phyloP scores from a whole-genome alignment of 2,888 invertebrate species.

The Petrolisthes manimaculis region DNA sequence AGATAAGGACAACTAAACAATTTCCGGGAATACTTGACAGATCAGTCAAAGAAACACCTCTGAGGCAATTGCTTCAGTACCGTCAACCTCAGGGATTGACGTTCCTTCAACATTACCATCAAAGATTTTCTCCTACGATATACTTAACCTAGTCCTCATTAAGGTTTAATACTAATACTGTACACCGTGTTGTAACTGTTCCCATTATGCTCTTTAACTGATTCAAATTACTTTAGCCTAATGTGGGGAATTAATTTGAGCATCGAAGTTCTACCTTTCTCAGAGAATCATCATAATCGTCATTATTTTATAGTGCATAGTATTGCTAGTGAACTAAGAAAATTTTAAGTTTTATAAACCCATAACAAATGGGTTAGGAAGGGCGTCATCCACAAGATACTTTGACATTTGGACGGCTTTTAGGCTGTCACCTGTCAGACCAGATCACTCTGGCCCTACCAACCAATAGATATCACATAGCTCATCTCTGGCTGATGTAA shows the following conservation, averaged over 20 bases:
- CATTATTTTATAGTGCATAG: too few relatives aligned
- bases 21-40: conserved; percentile 17
- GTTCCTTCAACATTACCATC: conserved; percentile 20
- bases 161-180: conserved; percentile 39
- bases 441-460: background rate
- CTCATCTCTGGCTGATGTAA: background rate
- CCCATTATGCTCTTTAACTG: background rate
- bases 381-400: too few relatives aligned
- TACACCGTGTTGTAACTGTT: conserved; percentile 13
- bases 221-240: too few relatives aligned
- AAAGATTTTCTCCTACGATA: conserved; percentile 21
- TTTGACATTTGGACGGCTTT: background rate
- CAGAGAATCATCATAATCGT: too few relatives aligned
- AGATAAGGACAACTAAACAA: conserved; percentile 5
- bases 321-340: too few relatives aligned
- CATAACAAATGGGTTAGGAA: too few relatives aligned
- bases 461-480: background rate
- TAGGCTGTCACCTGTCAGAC: background rate
- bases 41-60: background rate
- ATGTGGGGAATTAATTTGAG: too few relatives aligned
- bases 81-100: background rate
- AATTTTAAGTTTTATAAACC: too few relatives aligned
- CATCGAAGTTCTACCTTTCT: too few relatives aligned
- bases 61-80: background rate
- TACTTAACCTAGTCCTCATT: background rate